phyloP scores from a whole-genome alignment of 2,113 vertebrate genomes.

The Galeopterus variegatus region DNA sequence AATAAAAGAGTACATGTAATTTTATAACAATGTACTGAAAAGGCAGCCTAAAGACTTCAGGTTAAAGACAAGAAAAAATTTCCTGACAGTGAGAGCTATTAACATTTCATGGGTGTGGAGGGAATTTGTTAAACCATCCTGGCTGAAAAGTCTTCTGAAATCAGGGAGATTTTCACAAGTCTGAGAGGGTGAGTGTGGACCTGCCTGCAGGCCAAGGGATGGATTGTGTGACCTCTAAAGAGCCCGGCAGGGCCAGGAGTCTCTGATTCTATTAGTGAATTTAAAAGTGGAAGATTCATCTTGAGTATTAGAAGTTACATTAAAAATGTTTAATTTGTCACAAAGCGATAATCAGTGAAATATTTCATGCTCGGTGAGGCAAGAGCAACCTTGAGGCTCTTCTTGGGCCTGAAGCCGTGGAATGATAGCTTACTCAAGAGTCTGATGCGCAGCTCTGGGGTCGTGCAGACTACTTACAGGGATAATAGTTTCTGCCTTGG shows the following conservation, averaged over 20 bases:
- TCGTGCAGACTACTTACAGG: constrained; percentile 62
- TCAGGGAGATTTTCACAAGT: background rate
- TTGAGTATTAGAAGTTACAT: constrained; percentile 67
- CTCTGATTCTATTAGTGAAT: constrained; percentile 71
- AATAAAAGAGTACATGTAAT: constrained; percentile 33
- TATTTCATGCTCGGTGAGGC: constrained; percentile 72
- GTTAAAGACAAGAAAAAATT: constrained; percentile 15
- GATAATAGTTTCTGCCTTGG: constrained; percentile 72
- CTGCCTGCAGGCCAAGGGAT: background rate
- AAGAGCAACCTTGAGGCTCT: constrained; percentile 70
- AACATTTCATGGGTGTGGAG: background rate
- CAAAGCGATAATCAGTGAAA: constrained; percentile 68
- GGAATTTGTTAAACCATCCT: constrained; percentile 25
- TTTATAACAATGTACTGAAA: background rate
- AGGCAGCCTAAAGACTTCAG: background rate
- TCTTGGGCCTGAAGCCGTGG: constrained; percentile 30
- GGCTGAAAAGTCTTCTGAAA: constrained; percentile 24
- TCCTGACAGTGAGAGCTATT: background rate
- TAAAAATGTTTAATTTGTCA: constrained; percentile 80
- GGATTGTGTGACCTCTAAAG: background rate
- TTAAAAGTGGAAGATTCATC: constrained; percentile 65
- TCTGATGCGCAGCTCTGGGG: constrained; percentile 52
- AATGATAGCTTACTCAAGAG: constrained; percentile 64
- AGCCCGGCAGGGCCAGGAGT: background rate
- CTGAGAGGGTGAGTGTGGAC: background rate